Percentiles rank a stretch among this genome's conserved stretches.
Evolutionary conservation across 2,797 vertebrate genomes (phyloP).

Genomic region (Spheniscus humboldti): DNA sequence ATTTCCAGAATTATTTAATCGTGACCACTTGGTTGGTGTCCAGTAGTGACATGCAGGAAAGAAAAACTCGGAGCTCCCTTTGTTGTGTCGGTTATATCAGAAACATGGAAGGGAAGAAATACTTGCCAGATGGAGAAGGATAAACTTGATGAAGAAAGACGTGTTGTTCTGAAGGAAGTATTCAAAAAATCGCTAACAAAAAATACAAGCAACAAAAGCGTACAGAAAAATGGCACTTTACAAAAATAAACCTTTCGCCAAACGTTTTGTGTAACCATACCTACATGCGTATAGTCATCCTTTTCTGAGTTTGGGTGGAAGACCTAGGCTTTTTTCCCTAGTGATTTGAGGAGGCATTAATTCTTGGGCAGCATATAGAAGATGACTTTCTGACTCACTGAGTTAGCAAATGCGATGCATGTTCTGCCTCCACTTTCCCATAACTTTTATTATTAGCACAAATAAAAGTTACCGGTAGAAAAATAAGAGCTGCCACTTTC

Average conservation of each 20-base stretch:
- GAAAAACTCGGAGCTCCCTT: background rate
- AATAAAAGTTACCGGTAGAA: constrained; percentile 32
- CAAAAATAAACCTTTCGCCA: background rate
- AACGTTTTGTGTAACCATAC: background rate
- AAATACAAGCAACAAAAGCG: background rate
- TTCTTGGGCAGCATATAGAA: background rate
- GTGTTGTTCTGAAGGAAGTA: background rate
- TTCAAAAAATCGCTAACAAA: background rate
- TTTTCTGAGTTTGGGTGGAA: background rate
- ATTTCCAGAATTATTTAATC: background rate
- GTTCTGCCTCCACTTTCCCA: background rate
- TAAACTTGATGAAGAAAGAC: background rate
- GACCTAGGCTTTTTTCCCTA: background rate
- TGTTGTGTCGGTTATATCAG: background rate
- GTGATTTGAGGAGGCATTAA: background rate
- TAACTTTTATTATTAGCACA: constrained; percentile 42
- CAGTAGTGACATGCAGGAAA: background rate
- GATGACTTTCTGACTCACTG: background rate
- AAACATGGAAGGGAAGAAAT: background rate
- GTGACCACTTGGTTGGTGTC: background rate
- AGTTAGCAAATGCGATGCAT: background rate
- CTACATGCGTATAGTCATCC: rapidly evolving
- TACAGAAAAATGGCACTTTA: background rate
- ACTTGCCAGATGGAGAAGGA: background rate
- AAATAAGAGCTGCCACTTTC: constrained; percentile 39